These are phyloP conservation scores for Anthonomus grandis DNA, from an alignment of 1,140 invertebrate species.

Conservation along the genomic window DNA sequence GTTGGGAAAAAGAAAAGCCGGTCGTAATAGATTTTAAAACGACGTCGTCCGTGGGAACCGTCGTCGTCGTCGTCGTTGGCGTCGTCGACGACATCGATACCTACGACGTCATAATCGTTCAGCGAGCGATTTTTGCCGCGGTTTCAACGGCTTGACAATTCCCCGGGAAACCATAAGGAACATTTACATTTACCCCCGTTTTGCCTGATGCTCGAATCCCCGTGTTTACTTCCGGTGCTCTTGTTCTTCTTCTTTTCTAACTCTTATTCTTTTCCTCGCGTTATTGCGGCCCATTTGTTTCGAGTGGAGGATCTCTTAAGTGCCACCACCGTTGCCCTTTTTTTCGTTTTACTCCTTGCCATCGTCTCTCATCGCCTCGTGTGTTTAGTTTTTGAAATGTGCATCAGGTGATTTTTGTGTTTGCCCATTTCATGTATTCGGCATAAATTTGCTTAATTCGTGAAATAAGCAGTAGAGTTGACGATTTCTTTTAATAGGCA, in stretches of 20 bases:
- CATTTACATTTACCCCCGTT: constrained; percentile 20
- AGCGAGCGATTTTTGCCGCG: constrained; percentile 23
- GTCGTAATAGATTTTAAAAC: constrained; percentile 13
- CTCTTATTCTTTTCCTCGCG: constrained; percentile 15
- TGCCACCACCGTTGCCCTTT: constrained; percentile 10
- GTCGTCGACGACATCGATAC: constrained; percentile 16
- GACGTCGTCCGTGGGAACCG: constrained; percentile 14
- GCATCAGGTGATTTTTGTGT: too few species aligned
- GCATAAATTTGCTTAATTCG: not conserved
- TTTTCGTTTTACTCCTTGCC: constrained; percentile 10
- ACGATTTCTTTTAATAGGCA: too few species aligned
- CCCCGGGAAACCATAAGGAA: constrained; percentile 22
- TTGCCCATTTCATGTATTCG: not conserved
- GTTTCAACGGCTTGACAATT: constrained; percentile 24
- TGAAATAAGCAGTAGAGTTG: not conserved
- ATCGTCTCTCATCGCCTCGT: too few species aligned
- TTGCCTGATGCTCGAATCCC: too few species aligned
- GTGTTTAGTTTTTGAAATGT: too few species aligned
- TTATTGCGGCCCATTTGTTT: constrained; percentile 18
- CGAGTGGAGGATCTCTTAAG: too few species aligned
- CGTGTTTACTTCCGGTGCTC: constrained; percentile 20
- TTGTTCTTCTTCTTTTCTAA: too few species aligned
- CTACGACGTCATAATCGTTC: constrained; percentile 20
- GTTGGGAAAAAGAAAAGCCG: not conserved
- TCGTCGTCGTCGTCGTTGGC: not conserved